These are phyloP conservation scores for Campylomormyrus tamandua DNA, from an alignment of 2,113 vertebrate species.

Conservation along the genomic window DNA sequence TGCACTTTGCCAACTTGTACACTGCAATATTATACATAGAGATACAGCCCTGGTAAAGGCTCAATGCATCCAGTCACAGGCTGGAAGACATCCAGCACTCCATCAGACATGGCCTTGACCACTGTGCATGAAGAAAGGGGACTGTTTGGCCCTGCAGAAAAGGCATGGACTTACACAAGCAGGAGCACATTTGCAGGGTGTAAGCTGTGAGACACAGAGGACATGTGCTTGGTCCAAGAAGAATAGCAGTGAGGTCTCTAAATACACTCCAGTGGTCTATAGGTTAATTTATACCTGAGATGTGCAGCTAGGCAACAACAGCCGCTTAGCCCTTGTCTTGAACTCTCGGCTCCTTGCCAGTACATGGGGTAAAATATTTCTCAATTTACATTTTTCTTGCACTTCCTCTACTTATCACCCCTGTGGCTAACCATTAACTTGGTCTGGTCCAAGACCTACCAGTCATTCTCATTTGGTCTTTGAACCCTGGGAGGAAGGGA, in stretches of 20 bases:
- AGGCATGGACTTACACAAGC: neutral
- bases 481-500: neutral
- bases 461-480: neutral
- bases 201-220: neutral
- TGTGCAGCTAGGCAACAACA: neutral
- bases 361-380: neutral
- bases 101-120: neutral
- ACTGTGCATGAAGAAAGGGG: neutral
- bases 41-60: neutral
- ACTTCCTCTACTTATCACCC: neutral
- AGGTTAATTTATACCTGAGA: neutral
- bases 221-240: neutral
- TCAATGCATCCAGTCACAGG: neutral
- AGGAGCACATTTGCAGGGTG: neutral
- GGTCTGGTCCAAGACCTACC: neutral
- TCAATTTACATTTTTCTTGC: neutral
- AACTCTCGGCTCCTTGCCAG: neutral
- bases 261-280: neutral
- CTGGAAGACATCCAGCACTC: neutral
- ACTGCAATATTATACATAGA: neutral
- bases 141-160: neutral
- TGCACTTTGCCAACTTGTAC: neutral
- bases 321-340: neutral
- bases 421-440: neutral
- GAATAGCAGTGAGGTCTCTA: neutral